A percentile compares a stretch with the other conserved stretches of the same genome.
These are phyloP conservation scores for Petrocephalus microphthalmus DNA, from an alignment of 2,113 vertebrate species.

Conservation along the genomic window DNA sequence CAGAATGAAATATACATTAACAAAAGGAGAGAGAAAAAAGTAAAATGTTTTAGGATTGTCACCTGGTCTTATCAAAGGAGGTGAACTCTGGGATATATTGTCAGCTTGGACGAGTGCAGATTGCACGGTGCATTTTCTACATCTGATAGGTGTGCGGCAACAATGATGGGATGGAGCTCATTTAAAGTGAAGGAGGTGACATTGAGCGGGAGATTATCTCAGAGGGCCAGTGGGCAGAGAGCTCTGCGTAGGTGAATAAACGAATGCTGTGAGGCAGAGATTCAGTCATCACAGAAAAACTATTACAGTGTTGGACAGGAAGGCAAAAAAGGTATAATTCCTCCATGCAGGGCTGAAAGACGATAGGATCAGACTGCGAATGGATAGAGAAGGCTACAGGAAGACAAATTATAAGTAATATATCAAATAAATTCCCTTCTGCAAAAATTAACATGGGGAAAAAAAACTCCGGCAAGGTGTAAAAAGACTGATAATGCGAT, in stretches of 20 bases:
- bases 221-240: neutral
- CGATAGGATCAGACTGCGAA: neutral
- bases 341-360: neutral
- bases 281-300: neutral
- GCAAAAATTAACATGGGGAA: neutral
- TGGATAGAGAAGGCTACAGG: neutral
- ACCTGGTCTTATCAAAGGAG: neutral
- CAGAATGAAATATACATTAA: neutral
- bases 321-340: neutral
- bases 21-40: neutral
- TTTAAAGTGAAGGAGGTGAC: neutral
- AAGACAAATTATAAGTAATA: neutral
- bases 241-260: neutral
- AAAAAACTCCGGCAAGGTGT: neutral
- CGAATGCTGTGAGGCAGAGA: neutral
- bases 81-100: neutral
- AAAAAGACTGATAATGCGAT: constrained; percentile 6
- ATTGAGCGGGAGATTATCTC: neutral
- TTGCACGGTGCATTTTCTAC: neutral
- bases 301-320: neutral
- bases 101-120: neutral
- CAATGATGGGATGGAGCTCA: neutral
- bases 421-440: neutral
- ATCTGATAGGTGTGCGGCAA: neutral
- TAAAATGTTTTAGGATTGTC: neutral